Evolutionary conservation across 2,797 vertebrate species (phyloP).

Genomic region (Emydoidea blandingii): DNA sequence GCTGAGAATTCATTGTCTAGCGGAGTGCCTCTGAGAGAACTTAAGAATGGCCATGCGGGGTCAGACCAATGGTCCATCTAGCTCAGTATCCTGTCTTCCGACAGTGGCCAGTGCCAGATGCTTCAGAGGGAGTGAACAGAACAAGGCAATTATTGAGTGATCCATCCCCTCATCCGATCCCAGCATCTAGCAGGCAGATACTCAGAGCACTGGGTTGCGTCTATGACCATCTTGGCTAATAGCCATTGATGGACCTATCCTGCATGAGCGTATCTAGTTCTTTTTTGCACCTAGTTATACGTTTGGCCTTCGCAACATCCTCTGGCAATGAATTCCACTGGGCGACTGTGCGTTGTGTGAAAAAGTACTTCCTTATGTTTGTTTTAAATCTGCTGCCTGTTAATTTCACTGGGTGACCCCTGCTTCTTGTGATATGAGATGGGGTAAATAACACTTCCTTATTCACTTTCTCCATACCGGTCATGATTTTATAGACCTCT

Average conservation of each 20-base stretch:
- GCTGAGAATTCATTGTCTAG: neutral
- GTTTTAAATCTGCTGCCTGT: neutral
- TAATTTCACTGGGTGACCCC: neutral
- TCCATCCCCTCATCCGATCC: neutral
- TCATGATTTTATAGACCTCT: neutral
- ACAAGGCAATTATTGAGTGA: neutral
- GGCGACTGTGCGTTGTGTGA: neutral
- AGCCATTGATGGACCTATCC: neutral
- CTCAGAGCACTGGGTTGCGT: neutral
- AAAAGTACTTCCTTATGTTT: neutral
- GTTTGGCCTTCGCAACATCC: neutral
- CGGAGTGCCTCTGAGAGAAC: neutral
- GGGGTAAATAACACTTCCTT: neutral
- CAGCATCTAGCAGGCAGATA: neutral
- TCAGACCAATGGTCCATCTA: neutral
- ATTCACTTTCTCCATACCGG: neutral
- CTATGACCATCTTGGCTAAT: neutral
- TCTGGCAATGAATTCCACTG: neutral
- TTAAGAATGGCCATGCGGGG: neutral
- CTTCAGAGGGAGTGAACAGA: neutral
- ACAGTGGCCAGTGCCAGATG: neutral
- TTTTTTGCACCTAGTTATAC: neutral
- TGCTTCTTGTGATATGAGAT: neutral
- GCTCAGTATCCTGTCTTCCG: neutral
- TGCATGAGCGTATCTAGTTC: neutral